Evolutionary conservation across 2,888 invertebrate species (phyloP).

Genomic region (Ptychoptera albimana): DNA sequence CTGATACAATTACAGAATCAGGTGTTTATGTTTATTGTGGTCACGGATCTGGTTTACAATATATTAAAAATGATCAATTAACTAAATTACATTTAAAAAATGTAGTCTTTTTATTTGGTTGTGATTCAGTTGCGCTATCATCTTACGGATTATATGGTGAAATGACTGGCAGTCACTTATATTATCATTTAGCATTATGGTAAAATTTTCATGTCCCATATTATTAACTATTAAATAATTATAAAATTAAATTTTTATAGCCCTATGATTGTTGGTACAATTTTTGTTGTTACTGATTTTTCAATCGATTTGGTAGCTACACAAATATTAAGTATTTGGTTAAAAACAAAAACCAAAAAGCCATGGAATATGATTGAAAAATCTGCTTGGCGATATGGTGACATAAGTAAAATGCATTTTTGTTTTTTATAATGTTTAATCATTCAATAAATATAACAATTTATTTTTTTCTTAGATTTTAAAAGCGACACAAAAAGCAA

Average conservation of each 20-base stretch:
- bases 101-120: constrained; percentile 50
- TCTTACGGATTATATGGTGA: constrained; percentile 32
- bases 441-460: no score
- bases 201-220: constrained; percentile 7
- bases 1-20: background rate
- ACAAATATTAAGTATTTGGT: constrained; percentile 33
- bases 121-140: constrained; percentile 33
- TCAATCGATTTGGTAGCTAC: constrained; percentile 34
- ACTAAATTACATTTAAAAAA: constrained; percentile 37
- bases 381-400: constrained; percentile 26
- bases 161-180: constrained; percentile 31
- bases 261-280: constrained; percentile 35
- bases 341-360: constrained; percentile 19
- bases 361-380: constrained; percentile 34
- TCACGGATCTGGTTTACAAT: constrained; percentile 49
- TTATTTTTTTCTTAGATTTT: no score
- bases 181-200: constrained; percentile 29
- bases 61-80: constrained; percentile 37
- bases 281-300: constrained; percentile 35
- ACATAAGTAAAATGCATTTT: constrained; percentile 10
- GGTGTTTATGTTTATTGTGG: constrained; percentile 39
- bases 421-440: no score
- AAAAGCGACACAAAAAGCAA: no score
- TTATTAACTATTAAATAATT: background rate
- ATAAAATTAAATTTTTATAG: constrained; percentile 15